A percentile compares a stretch with the other conserved stretches of the same genome.
phyloP scores from a whole-genome alignment of 2,113 vertebrate species.

The Pangasianodon hypophthalmus region DNA sequence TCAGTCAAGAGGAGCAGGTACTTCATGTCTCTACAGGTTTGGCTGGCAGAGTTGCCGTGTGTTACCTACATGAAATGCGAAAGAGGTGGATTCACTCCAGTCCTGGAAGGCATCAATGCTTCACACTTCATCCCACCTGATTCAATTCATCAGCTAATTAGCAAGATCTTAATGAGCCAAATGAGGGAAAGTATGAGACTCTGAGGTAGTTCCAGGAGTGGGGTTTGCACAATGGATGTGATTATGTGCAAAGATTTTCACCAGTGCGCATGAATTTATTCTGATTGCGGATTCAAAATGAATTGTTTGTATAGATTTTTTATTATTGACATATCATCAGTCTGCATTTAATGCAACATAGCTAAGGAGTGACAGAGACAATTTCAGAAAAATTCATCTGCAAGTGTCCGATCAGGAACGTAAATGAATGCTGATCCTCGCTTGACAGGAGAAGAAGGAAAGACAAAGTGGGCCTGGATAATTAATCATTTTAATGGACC shows the following conservation, averaged over 20 bases:
- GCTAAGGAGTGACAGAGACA: too few species aligned
- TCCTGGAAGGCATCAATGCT: neutral
- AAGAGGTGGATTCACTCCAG: neutral
- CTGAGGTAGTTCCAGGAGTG: neutral
- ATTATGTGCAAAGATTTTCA: neutral
- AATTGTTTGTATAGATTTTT: neutral
- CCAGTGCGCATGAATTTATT: neutral
- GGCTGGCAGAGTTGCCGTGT: neutral
- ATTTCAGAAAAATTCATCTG: neutral
- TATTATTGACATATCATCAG: neutral
- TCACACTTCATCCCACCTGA: neutral
- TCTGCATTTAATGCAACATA: neutral
- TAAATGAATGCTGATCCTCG: neutral
- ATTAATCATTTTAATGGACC: slow-evolving; percentile 4
- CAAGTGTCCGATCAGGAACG: neutral
- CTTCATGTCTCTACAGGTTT: neutral
- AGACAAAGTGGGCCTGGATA: neutral
- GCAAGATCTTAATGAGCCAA: neutral
- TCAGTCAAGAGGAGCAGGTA: neutral
- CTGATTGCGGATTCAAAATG: neutral
- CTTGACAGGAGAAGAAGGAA: neutral
- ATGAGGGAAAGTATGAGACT: neutral
- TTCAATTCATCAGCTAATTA: neutral
- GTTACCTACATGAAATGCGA: neutral
- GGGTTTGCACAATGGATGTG: neutral